A percentile compares a stretch with the other conserved stretches of the same genome.
phyloP scores from a whole-genome alignment of 1,140 invertebrate species.

The Euura saliciscinereae region DNA sequence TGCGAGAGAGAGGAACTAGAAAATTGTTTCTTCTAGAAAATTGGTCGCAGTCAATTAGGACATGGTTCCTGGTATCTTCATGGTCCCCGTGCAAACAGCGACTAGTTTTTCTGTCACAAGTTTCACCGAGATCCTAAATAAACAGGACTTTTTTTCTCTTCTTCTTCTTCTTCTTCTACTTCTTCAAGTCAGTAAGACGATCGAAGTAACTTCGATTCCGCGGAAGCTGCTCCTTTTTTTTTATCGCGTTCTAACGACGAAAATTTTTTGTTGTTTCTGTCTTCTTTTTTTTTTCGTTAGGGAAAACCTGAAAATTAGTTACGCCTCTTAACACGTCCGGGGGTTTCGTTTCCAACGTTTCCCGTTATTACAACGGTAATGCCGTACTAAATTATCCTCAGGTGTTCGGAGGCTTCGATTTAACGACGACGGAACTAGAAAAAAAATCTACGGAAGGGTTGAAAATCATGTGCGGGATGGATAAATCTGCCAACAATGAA shows the following conservation, averaged over 20 bases:
- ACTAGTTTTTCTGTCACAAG: too few species aligned
- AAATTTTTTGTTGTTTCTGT: too few species aligned
- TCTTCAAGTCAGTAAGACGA: too few species aligned
- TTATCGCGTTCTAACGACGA: too few species aligned
- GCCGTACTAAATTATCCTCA: background rate
- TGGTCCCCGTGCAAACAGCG: too few species aligned
- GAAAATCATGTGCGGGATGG: too few species aligned
- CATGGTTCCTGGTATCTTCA: background rate
- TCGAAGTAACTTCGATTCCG: too few species aligned
- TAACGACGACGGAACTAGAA: too few species aligned
- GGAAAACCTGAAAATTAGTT: background rate
- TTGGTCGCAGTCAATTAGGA: background rate
- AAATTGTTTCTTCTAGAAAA: background rate
- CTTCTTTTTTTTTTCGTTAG: background rate
- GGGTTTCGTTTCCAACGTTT: background rate
- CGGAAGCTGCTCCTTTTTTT: too few species aligned
- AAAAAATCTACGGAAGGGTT: too few species aligned
- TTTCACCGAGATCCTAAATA: background rate
- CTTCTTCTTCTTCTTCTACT: background rate
- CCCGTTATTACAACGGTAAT: background rate
- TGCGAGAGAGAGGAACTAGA: background rate
- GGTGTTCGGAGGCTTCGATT: background rate
- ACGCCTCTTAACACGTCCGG: background rate
- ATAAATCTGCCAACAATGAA: too few species aligned
- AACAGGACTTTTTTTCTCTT: constrained; percentile 3